Evolutionary conservation across 1,140 invertebrate species (phyloP).

Genomic region (Asbolus verrucosus): DNA sequence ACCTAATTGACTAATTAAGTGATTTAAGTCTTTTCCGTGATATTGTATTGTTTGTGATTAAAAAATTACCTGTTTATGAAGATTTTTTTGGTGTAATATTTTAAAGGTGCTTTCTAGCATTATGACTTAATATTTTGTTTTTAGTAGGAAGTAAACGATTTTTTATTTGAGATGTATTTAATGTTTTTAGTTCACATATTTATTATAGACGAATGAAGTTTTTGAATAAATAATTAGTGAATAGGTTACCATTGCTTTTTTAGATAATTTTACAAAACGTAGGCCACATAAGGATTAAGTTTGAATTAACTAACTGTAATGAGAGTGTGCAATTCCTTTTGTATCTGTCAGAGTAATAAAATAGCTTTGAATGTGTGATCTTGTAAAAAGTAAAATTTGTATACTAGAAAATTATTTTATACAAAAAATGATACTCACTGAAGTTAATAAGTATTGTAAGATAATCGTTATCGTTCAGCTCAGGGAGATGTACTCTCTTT

Average conservation of each 20-base stretch:
- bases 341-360: constrained; percentile 33
- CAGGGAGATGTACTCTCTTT: constrained; percentile 55
- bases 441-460: constrained; percentile 47
- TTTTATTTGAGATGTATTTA: constrained; percentile 42
- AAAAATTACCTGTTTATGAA: constrained; percentile 37
- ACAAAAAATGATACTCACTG: constrained; percentile 48
- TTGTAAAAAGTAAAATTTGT: constrained; percentile 36
- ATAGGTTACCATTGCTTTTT: constrained; percentile 53
- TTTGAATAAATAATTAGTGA: constrained; percentile 18
- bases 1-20: no score
- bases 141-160: constrained; percentile 1
- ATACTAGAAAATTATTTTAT: constrained; percentile 44
- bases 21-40: constrained; percentile 47
- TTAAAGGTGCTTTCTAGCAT: constrained; percentile 42
- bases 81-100: constrained; percentile 33
- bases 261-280: constrained; percentile 51
- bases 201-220: constrained; percentile 38
- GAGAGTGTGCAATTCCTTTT: constrained; percentile 53
- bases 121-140: constrained; percentile 40
- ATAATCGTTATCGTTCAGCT: constrained; percentile 55
- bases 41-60: constrained; percentile 47
- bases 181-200: constrained; percentile 49
- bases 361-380: constrained; percentile 44
- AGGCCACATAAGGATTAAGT: constrained; percentile 39
- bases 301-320: constrained; percentile 33